These are phyloP conservation scores for Oreamnos americanus DNA, from an alignment of 2,113 vertebrate genomes.

Conservation along the genomic window DNA sequence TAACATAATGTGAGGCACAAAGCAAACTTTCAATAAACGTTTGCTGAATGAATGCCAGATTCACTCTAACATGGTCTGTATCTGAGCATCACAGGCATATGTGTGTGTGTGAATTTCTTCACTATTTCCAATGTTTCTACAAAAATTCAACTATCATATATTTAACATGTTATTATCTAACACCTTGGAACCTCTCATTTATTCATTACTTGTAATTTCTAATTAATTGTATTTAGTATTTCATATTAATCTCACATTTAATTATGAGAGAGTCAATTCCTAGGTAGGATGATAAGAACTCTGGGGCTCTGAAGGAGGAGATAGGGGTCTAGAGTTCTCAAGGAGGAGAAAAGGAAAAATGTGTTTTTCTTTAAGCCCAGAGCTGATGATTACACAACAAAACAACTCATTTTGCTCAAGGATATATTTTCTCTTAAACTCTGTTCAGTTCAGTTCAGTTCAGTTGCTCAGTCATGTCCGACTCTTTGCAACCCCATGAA, in stretches of 20 bases:
- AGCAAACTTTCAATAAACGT: not conserved
- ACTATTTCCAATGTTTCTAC: constrained; percentile 25
- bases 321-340: not conserved
- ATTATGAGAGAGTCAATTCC: not conserved
- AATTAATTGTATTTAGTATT: not conserved
- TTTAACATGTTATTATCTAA: not conserved
- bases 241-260: not conserved
- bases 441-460: not conserved
- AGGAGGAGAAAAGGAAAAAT: not conserved
- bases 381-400: not conserved
- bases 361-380: not conserved
- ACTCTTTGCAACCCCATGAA: no score
- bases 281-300: not conserved
- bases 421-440: not conserved
- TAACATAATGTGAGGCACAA: not conserved
- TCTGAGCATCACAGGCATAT: not conserved
- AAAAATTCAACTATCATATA: constrained; percentile 20
- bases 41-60: not conserved
- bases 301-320: not conserved
- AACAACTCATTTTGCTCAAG: not conserved
- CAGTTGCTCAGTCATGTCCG: rapidly evolving
- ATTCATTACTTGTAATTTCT: not conserved
- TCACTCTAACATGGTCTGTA: constrained; percentile 5
- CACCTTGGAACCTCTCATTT: not conserved
- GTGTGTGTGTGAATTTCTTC: not conserved